These are phyloP conservation scores for Oreocharis arfaki DNA, from an alignment of 2,113 vertebrate genomes.

Conservation along the genomic window DNA sequence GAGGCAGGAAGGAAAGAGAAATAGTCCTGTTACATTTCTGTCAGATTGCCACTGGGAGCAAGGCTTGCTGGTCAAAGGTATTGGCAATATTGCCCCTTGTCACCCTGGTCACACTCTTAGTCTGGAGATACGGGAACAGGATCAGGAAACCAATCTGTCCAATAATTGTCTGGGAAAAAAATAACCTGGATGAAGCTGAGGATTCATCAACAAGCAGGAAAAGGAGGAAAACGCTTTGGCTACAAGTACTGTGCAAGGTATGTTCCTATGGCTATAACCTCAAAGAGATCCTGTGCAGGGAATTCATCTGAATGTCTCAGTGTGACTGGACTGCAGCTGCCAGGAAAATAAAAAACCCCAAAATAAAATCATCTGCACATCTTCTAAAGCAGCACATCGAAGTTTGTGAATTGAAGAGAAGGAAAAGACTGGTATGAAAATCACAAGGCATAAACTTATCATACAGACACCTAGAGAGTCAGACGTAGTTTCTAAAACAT, in stretches of 20 bases:
- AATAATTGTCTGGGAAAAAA: not conserved
- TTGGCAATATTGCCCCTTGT: not conserved
- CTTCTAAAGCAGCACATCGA: not conserved
- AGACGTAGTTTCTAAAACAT: not conserved
- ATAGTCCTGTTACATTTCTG: not conserved
- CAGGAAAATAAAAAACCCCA: not conserved
- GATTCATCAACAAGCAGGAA: not conserved
- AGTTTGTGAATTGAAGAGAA: not conserved
- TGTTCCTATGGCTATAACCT: not conserved
- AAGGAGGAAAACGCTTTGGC: not conserved
- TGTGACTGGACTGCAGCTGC: not conserved
- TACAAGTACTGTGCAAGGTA: not conserved
- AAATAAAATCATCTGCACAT: not conserved
- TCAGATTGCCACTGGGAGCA: not conserved
- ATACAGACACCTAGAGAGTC: not conserved
- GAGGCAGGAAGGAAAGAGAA: not conserved
- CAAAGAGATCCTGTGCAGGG: not conserved
- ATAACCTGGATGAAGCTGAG: not conserved
- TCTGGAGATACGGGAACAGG: not conserved
- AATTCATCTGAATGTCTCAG: not conserved
- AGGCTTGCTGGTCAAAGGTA: not conserved
- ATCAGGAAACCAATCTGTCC: not conserved
- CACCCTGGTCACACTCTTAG: not conserved
- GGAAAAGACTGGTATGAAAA: not conserved
- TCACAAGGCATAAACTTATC: not conserved